Evolutionary conservation across 2,797 vertebrate species (phyloP), one percentile per base, ranked within the genome.

Genomic region (Eupleurogrammus muticus): DNA sequence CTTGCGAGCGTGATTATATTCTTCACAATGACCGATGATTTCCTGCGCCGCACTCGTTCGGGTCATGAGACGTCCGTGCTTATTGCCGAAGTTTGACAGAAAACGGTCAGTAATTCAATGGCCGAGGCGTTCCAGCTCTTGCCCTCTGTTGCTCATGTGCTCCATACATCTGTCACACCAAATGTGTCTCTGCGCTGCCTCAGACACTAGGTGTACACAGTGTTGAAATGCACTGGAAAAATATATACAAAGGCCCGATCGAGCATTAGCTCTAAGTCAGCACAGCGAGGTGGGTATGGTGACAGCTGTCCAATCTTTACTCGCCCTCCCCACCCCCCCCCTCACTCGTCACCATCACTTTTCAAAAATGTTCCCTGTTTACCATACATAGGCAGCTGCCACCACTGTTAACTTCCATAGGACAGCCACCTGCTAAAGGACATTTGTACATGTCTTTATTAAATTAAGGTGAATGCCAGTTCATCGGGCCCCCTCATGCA

Each of bases 401-500:
- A 93, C 85, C 87, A 85, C 89, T 66, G 83, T 83, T 92, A 93
- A 92, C 91, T 91, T 94, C 88, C 84, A 83, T 81, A 83, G 92
- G 93, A 94, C 92, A 92, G 90, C 90, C 87, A 87, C 91, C 91
- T 92, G 90, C 92, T 93, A 90, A 89, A 94, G 92, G 92, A 95
- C 92, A 90, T 94, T 93, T 91, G 90, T 93, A 91, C 92, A 92
- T 91, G 92, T 92, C 93, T 94, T 94, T 89, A 92, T 95, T 92
- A 93, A 94, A 95, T 95, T 94, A 95, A 93, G 91, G 92, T 90
- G 90, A 94, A 93, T 91, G 94, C 91, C 92, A 93, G 89, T 90
- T 90, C 87, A 75, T 87, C 75, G 86, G n/a, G 85, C 88, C 92
- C 80, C 79, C 84, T 85, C 87, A 87, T 81, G 87, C 92, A 90